Evolutionary conservation across 2,888 invertebrate genomes (phyloP).

Genomic region (Smittia aterrima): DNA sequence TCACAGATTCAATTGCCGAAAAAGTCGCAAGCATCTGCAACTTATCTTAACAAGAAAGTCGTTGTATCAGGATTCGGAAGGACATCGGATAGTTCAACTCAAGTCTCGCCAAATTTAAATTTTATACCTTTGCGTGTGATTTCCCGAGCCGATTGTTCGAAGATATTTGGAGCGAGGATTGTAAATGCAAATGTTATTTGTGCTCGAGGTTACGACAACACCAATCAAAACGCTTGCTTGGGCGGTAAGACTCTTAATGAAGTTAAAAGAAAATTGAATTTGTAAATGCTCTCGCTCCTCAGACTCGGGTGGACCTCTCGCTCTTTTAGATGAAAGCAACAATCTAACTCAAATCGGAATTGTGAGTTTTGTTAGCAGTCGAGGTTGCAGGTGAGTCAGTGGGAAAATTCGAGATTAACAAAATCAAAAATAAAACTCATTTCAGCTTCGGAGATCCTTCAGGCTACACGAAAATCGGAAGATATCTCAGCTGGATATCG

Average conservation of each 20-base stretch:
- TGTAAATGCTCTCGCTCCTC: background rate
- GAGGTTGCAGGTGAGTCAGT: conserved; percentile 43
- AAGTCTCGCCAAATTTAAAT: conserved; percentile 33
- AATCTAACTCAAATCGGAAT: conserved; percentile 44
- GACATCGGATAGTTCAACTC: conserved; percentile 47
- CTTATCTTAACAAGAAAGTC: conserved; percentile 48
- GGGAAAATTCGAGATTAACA: background rate
- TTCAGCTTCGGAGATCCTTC: conserved; percentile 43
- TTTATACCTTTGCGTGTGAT: conserved; percentile 42
- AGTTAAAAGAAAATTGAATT: background rate
- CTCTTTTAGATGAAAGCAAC: conserved; percentile 41
- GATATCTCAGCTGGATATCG: conserved; percentile 44
- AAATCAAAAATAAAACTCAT: background rate
- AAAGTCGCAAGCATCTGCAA: conserved; percentile 45
- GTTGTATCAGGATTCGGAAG: conserved; percentile 52
- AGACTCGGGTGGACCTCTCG: conserved; percentile 44
- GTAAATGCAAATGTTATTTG: conserved; percentile 43
- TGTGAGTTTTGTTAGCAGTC: conserved; percentile 43
- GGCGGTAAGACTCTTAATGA: conserved; percentile 36
- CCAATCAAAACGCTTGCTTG: conserved; percentile 43
- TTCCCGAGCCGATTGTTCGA: conserved; percentile 42
- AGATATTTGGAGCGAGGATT: conserved; percentile 42
- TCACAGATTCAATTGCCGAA: conserved; percentile 48
- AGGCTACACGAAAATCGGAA: conserved; percentile 43
- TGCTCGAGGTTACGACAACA: conserved; percentile 42